Evolutionary conservation across 2,888 invertebrate species (phyloP), one percentile per base, ranked within the genome.

Genomic region (Chalcosyrphus nemorum): DNA sequence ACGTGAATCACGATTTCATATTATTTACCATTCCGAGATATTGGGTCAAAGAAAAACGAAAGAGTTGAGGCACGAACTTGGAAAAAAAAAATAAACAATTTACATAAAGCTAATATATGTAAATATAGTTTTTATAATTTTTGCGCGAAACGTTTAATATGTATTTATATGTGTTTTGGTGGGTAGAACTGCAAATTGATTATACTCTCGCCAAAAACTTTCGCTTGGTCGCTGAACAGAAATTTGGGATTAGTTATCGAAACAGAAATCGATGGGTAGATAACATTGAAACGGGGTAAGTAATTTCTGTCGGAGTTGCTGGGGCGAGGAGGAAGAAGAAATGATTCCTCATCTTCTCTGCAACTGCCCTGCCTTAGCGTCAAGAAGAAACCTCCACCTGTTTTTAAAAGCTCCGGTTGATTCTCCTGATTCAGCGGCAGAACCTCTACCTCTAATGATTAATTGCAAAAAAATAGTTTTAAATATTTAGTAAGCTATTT

Each of bases 11-110:
- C 38, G 56, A 24, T 70, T 59, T 47, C 47, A 15, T 21, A 17
- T n/a, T n/a, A n/a, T 59, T 70, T 35, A 47, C 57, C 21, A 38
- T 47, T 35, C 35, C 35, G 19, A 54, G 45, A 61, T 72, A 59
- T 15, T 63, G 27, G 54, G 72, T 54, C 72, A 74, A 74, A 63
- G 61, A 43, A 63, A 81, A 81, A 81, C 76, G 59, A 81, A 81
- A 76, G 81, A 81, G 76, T 65, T 76, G 63, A 65, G 15, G 9
- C 24, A n/a, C 57, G 17, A 81, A 71, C 81, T 76, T 32, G 9
- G 4, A 29, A 29, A 7, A 3, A 43, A 29, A 29, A 35, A 0
- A n/a, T 35, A 43, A 29, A 29, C 11, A 0, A n/a, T 35, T 11
- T n/a, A n/a, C 35, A 35, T 13, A 41, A 15, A 17, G 38, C n/a